These are phyloP conservation scores for Trichonephila inaurata DNA, from an alignment of 1,140 invertebrate genomes.

Conservation along the genomic window DNA sequence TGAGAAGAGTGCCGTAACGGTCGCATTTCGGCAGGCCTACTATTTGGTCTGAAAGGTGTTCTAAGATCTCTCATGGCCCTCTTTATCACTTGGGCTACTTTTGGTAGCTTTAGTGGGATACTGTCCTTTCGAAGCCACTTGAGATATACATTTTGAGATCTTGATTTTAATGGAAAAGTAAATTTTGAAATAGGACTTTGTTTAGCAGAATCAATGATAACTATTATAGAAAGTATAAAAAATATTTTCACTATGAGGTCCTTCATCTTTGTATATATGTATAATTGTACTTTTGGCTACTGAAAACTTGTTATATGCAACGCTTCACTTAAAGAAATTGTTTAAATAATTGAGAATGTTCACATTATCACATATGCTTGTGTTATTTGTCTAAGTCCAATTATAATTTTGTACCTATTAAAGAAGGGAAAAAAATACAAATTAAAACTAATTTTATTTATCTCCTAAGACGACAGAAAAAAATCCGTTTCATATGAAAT, in stretches of 20 bases:
- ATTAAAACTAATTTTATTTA: neutral
- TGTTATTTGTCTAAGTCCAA: neutral
- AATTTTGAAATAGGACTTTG: neutral
- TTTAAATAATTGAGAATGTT: neutral
- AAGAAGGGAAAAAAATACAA: neutral
- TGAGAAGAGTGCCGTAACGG: neutral
- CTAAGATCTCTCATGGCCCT: constrained; percentile 40
- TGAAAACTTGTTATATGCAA: neutral
- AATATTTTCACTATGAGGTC: neutral
- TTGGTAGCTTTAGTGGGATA: neutral
- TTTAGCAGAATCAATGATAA: neutral
- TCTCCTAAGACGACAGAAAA: neutral
- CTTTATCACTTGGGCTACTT: neutral
- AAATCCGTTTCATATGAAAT: too few relatives aligned
- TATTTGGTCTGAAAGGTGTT: neutral
- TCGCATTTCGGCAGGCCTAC: neutral
- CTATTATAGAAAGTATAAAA: neutral
- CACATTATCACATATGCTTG: neutral
- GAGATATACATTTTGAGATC: neutral
- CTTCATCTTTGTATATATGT: neutral
- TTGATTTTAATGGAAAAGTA: neutral
- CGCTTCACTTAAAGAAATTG: neutral
- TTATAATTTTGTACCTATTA: neutral
- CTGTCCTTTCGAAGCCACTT: neutral
- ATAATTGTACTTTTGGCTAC: neutral